Percentiles rank a stretch among this genome's conserved stretches.
These are phyloP conservation scores for Clusia tigrina DNA, from an alignment of 2,888 invertebrate species.

Conservation along the genomic window DNA sequence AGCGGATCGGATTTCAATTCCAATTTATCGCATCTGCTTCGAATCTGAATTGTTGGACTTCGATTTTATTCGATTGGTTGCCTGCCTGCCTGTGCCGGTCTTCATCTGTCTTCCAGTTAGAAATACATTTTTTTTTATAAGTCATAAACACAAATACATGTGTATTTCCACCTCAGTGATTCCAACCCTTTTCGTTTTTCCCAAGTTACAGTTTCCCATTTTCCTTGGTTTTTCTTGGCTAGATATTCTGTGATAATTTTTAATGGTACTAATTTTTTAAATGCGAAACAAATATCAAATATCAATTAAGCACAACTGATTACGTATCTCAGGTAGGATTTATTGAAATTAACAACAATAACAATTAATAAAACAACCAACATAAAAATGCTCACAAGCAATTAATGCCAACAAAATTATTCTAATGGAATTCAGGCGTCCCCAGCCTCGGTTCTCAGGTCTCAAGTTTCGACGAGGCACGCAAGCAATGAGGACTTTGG, in stretches of 20 bases:
- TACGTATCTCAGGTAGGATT: constrained; percentile 14
- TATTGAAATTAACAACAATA: constrained; percentile 4
- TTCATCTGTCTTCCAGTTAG: too few species aligned
- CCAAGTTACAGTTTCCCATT: too few species aligned
- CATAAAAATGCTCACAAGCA: constrained; percentile 14
- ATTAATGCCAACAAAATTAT: neutral
- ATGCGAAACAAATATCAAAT: constrained; percentile 3
- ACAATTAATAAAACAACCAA: constrained; percentile 10
- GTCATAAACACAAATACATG: too few species aligned
- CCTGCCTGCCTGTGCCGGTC: too few species aligned
- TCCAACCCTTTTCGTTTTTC: too few species aligned
- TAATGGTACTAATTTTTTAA: constrained; percentile 20
- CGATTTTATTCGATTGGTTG: too few species aligned
- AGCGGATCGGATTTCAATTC: too few species aligned
- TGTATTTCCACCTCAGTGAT: too few species aligned
- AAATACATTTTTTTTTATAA: too few species aligned
- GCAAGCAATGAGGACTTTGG: neutral
- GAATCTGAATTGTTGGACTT: too few species aligned
- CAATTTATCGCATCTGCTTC: too few species aligned
- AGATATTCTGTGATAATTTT: constrained; percentile 17
- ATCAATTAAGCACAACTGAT: constrained; percentile 10
- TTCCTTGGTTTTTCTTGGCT: too few species aligned
- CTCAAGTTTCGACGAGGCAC: neutral
- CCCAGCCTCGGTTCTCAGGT: neutral
- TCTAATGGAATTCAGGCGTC: neutral